Conservation (phyloP, 37 sponge, comb jelly and placozoan species). For the Chondrilla cf. caribensis region DNA sequence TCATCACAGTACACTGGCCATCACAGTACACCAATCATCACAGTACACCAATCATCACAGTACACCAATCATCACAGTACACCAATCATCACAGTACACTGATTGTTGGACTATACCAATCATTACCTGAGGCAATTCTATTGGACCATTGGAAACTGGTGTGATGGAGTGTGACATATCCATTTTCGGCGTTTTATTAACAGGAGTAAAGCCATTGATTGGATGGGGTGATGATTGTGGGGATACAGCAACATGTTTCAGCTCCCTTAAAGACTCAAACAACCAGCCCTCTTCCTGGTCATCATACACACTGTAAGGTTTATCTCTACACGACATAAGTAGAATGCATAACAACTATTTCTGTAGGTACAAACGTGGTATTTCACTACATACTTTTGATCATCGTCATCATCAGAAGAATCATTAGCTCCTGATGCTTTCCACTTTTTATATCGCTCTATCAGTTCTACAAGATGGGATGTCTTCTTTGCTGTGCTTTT, state of each 20-base stretch:
- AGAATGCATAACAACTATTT: too few relatives aligned
- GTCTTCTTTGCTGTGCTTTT: constrained; percentile 68
- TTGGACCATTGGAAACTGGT: constrained; percentile 3
- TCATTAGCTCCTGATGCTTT: constrained; percentile 52
- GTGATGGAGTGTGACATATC: background rate
- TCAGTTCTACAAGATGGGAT: constrained; percentile 76
- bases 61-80: too few relatives aligned
- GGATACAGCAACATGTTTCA: background rate
- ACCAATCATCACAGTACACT: too few relatives aligned
- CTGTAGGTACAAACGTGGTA: too few relatives aligned
- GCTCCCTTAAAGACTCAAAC: constrained; percentile 5
- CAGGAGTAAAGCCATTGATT: constrained; percentile 10
- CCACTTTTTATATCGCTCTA: constrained; percentile 78
- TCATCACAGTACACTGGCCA: too few relatives aligned
- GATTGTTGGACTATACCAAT: too few relatives aligned
- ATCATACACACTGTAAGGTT: constrained; percentile 15
- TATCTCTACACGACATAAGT: background rate
- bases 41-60: too few relatives aligned
- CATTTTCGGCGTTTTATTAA: background rate
- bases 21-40: too few relatives aligned
- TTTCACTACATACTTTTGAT: background rate
- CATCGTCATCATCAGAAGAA: constrained; percentile 39
- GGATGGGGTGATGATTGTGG: background rate
- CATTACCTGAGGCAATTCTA: background rate
- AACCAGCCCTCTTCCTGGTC: constrained; percentile 20